A percentile compares a stretch with the other conserved stretches of the same genome.
Conservation (phyloP, 2,113 vertebrate genomes). For the Onychorhynchus coronatus region DNA sequence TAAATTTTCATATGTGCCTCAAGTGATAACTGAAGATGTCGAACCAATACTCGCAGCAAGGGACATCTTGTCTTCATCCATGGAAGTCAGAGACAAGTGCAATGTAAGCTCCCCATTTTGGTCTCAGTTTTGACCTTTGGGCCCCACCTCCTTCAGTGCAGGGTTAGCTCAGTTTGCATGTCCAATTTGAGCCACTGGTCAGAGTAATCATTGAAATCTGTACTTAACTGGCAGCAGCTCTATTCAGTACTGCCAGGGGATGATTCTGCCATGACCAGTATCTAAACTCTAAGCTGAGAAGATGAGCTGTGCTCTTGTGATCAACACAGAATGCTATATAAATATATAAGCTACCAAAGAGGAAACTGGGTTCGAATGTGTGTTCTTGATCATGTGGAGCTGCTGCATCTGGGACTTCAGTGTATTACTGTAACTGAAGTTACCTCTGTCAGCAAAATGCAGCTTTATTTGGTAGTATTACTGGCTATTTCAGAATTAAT, state of each 20-base stretch:
- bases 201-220: neutral
- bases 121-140: neutral
- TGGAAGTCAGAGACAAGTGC: neutral
- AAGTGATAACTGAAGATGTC: neutral
- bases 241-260: neutral
- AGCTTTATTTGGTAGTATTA: neutral
- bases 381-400: neutral
- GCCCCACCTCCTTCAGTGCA: neutral
- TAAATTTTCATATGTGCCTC: neutral
- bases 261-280: conserved; percentile 3
- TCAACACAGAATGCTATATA: neutral
- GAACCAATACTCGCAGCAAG: neutral
- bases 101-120: neutral
- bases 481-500: neutral
- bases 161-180: neutral
- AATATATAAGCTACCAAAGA: neutral
- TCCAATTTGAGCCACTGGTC: neutral
- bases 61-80: neutral
- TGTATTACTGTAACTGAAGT: neutral
- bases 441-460: neutral
- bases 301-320: neutral
- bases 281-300: conserved; percentile 10
- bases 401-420: neutral
- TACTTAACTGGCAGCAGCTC: neutral
- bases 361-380: neutral